Percentiles rank a stretch among this genome's conserved stretches.
phyloP scores from a whole-genome alignment of 2,113 vertebrate species.

The Rhegmatorhina hoffmannsi region DNA sequence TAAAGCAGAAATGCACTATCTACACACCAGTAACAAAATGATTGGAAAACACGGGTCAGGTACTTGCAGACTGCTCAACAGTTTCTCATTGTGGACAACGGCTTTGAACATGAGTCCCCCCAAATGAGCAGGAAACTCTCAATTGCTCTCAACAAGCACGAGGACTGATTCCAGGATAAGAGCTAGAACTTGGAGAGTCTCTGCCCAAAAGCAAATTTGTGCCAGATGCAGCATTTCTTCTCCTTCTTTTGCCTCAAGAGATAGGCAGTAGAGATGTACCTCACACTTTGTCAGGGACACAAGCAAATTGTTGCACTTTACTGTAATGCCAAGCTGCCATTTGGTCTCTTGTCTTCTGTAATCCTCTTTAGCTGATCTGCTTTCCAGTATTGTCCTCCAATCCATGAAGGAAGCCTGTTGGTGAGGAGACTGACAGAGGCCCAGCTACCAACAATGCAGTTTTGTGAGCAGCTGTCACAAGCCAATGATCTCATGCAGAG shows the following conservation, averaged over 20 bases:
- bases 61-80: background rate
- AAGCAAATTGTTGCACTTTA: background rate
- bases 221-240: background rate
- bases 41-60: background rate
- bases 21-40: background rate
- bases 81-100: background rate
- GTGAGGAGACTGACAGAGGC: background rate
- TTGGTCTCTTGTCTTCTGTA: background rate
- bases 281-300: background rate
- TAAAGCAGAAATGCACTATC: background rate
- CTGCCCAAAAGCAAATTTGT: background rate
- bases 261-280: background rate
- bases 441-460: background rate
- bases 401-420: background rate
- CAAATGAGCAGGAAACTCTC: background rate
- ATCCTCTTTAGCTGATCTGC: background rate
- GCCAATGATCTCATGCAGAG: background rate
- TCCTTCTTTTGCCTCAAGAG: background rate
- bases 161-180: background rate
- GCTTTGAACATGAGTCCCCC: background rate
- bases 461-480: background rate
- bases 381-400: background rate
- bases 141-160: background rate
- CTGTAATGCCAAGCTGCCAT: background rate
- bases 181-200: background rate